These are phyloP conservation scores for Tiliacea citrago DNA, from an alignment of 2,888 invertebrate genomes.

Conservation along the genomic window DNA sequence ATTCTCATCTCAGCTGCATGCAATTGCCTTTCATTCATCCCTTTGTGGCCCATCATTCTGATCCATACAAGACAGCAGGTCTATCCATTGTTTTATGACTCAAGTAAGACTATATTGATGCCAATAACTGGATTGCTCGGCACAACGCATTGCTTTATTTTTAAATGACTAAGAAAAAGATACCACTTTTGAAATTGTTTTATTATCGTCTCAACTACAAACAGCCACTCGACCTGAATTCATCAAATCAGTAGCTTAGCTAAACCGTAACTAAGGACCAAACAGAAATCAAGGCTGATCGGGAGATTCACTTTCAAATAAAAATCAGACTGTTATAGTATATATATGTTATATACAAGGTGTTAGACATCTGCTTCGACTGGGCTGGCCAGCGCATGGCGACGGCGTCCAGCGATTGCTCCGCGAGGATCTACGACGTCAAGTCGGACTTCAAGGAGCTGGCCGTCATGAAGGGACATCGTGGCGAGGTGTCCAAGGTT, in stretches of 20 bases:
- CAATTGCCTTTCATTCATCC: too few species aligned
- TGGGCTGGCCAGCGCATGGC: constrained; percentile 93
- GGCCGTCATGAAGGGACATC: constrained; percentile 92
- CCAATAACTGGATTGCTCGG: not conserved
- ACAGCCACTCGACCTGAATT: not conserved
- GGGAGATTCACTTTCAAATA: not conserved
- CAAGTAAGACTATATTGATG: too few species aligned
- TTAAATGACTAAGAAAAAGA: not conserved
- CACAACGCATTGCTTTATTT: not conserved
- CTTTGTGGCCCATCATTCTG: too few species aligned
- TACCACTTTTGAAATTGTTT: too few species aligned
- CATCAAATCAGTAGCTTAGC: not conserved
- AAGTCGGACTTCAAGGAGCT: constrained; percentile 89
- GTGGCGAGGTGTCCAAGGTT: constrained; percentile 93
- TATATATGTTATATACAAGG: too few species aligned
- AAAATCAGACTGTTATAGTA: not conserved
- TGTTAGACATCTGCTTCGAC: constrained; percentile 94
- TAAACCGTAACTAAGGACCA: not conserved
- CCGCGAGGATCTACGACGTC: constrained; percentile 93
- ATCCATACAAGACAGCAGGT: too few species aligned
- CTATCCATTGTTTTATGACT: too few species aligned
- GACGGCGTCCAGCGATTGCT: constrained; percentile 94
- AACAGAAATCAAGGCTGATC: not conserved
- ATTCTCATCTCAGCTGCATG: too few species aligned
- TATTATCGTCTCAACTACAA: not conserved